Evolutionary conservation across 2,888 invertebrate species (phyloP), one percentile per base, ranked within the genome.

Genomic region (Sesamia inferens): DNA sequence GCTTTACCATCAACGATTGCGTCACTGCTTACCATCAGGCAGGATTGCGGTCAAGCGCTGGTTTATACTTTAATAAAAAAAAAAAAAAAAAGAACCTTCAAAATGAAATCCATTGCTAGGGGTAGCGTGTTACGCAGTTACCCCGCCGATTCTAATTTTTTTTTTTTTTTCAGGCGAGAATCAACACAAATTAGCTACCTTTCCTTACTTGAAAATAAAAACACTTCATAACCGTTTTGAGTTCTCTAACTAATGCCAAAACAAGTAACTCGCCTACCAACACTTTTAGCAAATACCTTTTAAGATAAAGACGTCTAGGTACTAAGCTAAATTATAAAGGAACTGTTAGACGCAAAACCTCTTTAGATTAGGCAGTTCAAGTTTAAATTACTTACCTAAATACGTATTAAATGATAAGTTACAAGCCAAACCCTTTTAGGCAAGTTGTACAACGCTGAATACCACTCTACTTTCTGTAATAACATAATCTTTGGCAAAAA

Each of bases 401-500:
- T 48, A 39, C 7, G 39, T 39, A 4, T 61, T 39, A 24, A 68
- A 55, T 7, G 1, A 54, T 16, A 13, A n/a, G 5, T 48, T 59
- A 24, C 1, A 42, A 22, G 19, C 19, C 7, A 51, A 78, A 39
- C 44, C 63, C 44, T 76, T 71, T 71, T 16, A 71, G 48, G 19
- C 14, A 39, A 44, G 16, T 22, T 48, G 3, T 14, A 11, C n/a
- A 8, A n/a, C 19, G 31, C 31, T 31, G 31, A 31, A 3, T 31
- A 39, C 39, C 39, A 39, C 39, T 19, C 5, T n/a, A 47, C 31
- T 39, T 19, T 83, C 76, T 81, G 51, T 39, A 16, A 0, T 5
- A 14, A 61, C 47, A 8, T 88, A 88, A 64, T 93, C 92, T 92
- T 86, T 92, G 90, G 59, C 74, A 68, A 74, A 86, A 90, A 89